Percentiles rank a stretch among this genome's conserved stretches.
Conservation (phyloP, 1,140 invertebrate species). For the Drosophila seguyi region DNA sequence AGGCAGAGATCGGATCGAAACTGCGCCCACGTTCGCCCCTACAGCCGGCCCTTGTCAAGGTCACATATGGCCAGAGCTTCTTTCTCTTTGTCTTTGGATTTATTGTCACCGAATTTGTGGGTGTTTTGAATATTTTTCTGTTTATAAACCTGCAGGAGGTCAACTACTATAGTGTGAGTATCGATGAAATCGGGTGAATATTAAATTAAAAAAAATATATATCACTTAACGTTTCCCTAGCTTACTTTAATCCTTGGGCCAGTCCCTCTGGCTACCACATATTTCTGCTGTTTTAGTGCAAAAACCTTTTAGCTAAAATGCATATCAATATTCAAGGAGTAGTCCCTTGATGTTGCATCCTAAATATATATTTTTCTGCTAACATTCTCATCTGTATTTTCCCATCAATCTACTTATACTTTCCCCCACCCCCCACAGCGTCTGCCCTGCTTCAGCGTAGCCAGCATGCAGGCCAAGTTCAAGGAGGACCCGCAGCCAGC, state of each 20-base stretch:
- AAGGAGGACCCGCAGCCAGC: constrained; percentile 52
- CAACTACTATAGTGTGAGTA: constrained; percentile 74
- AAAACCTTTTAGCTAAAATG: constrained; percentile 17
- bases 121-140: constrained; percentile 93
- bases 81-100: constrained; percentile 94
- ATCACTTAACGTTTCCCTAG: background rate
- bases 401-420: background rate
- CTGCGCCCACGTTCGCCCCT: constrained; percentile 91
- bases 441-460: constrained; percentile 74
- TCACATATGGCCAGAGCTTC: constrained; percentile 95
- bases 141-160: constrained; percentile 91
- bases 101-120: constrained; percentile 92
- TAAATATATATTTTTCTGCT: background rate
- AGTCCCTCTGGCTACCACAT: background rate
- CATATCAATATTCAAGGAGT: background rate
- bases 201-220: too few species aligned
- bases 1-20: constrained; percentile 95
- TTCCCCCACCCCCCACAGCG: constrained; percentile 41
- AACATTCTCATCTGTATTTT: background rate
- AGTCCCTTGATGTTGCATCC: background rate
- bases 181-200: too few species aligned
- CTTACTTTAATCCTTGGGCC: background rate
- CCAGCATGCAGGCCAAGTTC: constrained; percentile 68
- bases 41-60: constrained; percentile 92
- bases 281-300: constrained; percentile 5